A percentile compares a stretch with the other conserved stretches of the same genome.
phyloP scores from a whole-genome alignment of 2,113 vertebrate species.

The Oryzias curvinotus region DNA sequence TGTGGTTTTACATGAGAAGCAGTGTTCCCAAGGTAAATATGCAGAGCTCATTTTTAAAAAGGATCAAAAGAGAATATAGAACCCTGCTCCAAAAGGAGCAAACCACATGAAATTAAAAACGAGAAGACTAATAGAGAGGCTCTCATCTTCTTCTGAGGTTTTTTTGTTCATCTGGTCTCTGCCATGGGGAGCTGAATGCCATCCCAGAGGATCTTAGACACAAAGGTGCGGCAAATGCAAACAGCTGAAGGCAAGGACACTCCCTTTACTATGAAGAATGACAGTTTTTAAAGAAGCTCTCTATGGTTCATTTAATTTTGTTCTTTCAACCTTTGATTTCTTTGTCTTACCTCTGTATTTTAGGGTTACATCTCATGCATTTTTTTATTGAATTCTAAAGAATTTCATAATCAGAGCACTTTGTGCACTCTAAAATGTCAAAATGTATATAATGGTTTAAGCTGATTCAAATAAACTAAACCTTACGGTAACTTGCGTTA shows the following conservation, averaged over 20 bases:
- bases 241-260: conserved; percentile 37
- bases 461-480: no score
- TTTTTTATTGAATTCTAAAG: background rate
- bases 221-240: conserved; percentile 50
- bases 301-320: conserved; percentile 11
- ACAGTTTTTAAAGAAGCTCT: conserved; percentile 10
- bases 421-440: background rate
- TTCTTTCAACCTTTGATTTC: background rate
- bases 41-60: conserved; percentile 7
- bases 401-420: background rate
- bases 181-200: conserved; percentile 24
- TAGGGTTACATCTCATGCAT: background rate
- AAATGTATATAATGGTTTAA: no score
- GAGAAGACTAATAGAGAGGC: conserved; percentile 4
- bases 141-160: conserved; percentile 21
- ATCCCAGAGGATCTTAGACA: conserved; percentile 25
- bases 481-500: no score
- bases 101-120: background rate
- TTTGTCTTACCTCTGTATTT: background rate
- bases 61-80: conserved; percentile 17
- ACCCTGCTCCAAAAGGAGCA: background rate
- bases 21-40: conserved; percentile 32
- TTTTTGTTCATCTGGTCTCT: conserved; percentile 34
- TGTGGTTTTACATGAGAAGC: conserved; percentile 6
- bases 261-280: conserved; percentile 24